Percentiles rank a stretch among this genome's conserved stretches.
Conservation (phyloP, 2,797 vertebrate genomes). For the Anguilla megastoma region DNA sequence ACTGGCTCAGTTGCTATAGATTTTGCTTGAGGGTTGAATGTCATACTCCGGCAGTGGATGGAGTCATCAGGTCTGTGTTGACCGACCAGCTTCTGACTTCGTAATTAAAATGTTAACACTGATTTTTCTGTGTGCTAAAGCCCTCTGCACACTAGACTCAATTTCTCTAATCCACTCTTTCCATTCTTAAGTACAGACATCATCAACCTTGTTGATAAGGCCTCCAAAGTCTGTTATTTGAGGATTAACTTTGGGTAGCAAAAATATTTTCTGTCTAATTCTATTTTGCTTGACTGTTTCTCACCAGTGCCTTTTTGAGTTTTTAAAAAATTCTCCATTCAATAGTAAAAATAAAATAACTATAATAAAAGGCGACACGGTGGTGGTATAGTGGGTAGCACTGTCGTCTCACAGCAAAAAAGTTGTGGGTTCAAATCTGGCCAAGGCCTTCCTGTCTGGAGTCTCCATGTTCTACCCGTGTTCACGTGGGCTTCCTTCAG, state of each 20-base stretch:
- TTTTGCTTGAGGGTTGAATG: neutral
- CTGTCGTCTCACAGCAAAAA: too few species aligned
- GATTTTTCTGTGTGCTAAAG: neutral
- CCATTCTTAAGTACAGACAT: neutral
- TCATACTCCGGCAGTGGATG: neutral
- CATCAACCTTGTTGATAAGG: neutral
- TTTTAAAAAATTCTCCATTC: neutral
- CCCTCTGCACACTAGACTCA: too few species aligned
- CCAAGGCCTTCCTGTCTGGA: too few species aligned
- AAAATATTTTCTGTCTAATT: neutral
- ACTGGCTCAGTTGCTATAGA: neutral
- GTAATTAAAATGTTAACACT: neutral
- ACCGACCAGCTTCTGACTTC: neutral
- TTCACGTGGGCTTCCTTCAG: too few species aligned
- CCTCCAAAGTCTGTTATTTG: constrained; percentile 10
- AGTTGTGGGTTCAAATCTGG: too few species aligned
- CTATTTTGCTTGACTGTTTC: neutral
- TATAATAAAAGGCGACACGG: too few species aligned
- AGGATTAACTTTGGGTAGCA: neutral
- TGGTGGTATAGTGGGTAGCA: too few species aligned
- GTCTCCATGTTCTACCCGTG: too few species aligned
- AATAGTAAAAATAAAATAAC: neutral
- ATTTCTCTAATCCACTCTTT: neutral
- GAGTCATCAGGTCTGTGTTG: neutral
- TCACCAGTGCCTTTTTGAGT: neutral